Evolutionary conservation across 1,140 invertebrate genomes (phyloP), one percentile per base, ranked within the genome.

Genomic region (Drosophila navojoa): DNA sequence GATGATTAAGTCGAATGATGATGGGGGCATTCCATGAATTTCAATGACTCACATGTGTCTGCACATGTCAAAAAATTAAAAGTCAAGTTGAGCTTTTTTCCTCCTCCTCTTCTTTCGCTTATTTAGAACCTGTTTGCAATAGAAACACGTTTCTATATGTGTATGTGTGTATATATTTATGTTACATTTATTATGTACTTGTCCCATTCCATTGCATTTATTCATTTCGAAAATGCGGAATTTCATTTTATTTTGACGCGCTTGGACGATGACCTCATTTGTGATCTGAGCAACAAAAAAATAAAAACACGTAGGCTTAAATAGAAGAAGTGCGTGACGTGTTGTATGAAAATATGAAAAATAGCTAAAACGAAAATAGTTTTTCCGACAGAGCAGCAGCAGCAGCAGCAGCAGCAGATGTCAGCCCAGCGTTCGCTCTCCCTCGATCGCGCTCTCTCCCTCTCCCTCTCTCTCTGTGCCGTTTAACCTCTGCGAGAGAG

Each of bases 101-200:
- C 27, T 55, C 63, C 61, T 54, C 22, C 35, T 38, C 35, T 42
- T 40, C 7, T 32, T 32, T 32, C 29, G 0, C 29, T 32, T 2
- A 22, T 53, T 27, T 77, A 60, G 66, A 86, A 85, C 67, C 80
- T 80, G 81, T 82, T 82, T 61, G 60, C 58, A 60, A 60, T 60
- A 49, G 57, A 76, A 82, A 84, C 80, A 84, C 79, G 79, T 84
- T 76, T 84, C 76, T 38, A 11, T 35, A 27, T 40, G 9, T 32
- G 7, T 71, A 75, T 53, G 47, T 54, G 47, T 40, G 10, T 64
- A 35, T 38, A 13, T 15, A 22, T 45, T 16, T 16, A 27, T 16
- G 27, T 42, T 49, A 49, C 55, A 53, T 25, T 15, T n/a, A 16
- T 53, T 55, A 19, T 22, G 38, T 71, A 63, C 59, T 67, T 54